Evolutionary conservation across 2,888 invertebrate genomes (phyloP), one percentile per base, ranked within the genome.

Genomic region (Dexiosoma caninum): DNA sequence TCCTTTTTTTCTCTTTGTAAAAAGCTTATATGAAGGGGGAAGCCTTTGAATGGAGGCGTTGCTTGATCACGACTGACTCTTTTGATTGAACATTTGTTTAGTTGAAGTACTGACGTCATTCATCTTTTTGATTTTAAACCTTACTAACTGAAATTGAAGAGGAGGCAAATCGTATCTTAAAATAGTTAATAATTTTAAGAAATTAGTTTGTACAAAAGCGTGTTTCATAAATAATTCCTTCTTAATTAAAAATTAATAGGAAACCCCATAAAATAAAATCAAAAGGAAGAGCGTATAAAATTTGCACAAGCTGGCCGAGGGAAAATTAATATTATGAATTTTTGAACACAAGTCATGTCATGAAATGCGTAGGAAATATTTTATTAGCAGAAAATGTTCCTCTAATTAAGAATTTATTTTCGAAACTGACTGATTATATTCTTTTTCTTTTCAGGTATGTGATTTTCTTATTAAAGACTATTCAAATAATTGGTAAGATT

Each of bases 31-130:
- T 53, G 44, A 44, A 35, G 62, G 27, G 3, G 37, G 55, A 64
- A 55, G 23, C 64, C n/a, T 72, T 55, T 40, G 19, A n/a, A 16
- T 49, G 42, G 19, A 19, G n/a, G n/a, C n/a, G 12, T 32, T 14
- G 9, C 32, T 51, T 30, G 51, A 6, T 60, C 32, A 21, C 16
- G 14, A 40, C n/a, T n/a, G n/a, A n/a, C n/a, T 40, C 49, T 46
- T 57, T 59, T 40, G 21, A 42, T 51, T 23, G 30, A 42, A 14
- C 30, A 16, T 44, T 1, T 55, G 12, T 60, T 60, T 62, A 1
- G 44, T 16, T 32, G 9, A 44, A 51, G 19, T 16, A 59, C 12
- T 67, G 40, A 75, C 67, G 51, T 59, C 75, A 67, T 57, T 46
- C 7, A 2, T 44, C n/a, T 64, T 51, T 42, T 62, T 62, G 14